Conservation (phyloP, 2,797 vertebrate genomes). For the Molossus molossus region DNA sequence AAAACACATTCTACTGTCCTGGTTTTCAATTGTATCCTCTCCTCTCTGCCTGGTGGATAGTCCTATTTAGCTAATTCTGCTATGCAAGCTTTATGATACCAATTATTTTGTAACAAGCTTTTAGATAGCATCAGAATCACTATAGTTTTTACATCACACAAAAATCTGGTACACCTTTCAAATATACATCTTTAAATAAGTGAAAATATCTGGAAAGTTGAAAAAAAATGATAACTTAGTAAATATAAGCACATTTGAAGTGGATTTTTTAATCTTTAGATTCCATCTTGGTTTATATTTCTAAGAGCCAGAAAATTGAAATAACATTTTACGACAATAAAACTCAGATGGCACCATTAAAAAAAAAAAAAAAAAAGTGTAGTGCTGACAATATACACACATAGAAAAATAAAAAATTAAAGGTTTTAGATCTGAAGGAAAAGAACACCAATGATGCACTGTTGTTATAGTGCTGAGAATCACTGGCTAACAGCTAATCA, state of each 20-base stretch:
- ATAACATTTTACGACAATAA: slow-evolving; percentile 39
- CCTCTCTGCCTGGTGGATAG: not conserved
- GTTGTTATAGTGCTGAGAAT: not conserved
- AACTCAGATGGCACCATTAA: not conserved
- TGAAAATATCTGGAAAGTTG: not conserved
- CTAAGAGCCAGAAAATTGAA: not conserved
- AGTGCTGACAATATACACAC: not conserved
- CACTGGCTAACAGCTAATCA: not conserved
- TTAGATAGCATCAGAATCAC: not conserved
- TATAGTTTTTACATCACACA: not conserved
- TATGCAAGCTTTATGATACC: not conserved
- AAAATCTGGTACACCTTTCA: not conserved
- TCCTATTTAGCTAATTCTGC: not conserved
- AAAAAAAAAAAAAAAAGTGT: not conserved
- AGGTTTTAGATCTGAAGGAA: not conserved
- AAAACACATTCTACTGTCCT: not conserved
- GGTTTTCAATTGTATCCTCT: not conserved
- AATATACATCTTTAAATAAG: not conserved
- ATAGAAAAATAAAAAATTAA: not conserved
- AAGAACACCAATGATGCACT: not conserved
- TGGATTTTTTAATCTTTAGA: not conserved
- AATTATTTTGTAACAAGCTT: not conserved
- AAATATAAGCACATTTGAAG: not conserved
- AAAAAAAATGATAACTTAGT: not conserved
- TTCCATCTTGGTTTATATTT: not conserved